Evolutionary conservation across 2,888 invertebrate species (phyloP).

Genomic region (Xestia sexstrigata): DNA sequence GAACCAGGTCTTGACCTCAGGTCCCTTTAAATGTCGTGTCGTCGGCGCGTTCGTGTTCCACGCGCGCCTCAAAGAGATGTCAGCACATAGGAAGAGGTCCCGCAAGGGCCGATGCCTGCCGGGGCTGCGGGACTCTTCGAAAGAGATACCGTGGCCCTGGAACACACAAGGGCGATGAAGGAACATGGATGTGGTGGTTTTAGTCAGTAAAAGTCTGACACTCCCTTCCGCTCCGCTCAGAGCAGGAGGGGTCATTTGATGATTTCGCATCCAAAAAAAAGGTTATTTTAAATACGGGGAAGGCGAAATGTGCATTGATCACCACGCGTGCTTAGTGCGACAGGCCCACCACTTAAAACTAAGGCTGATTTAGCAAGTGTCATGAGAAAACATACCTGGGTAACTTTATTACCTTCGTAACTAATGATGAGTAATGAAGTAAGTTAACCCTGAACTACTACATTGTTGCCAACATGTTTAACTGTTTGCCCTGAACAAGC

Average conservation of each 20-base stretch:
- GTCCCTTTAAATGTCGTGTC: background rate
- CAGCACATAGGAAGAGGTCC: too few species aligned
- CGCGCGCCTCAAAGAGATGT: too few species aligned
- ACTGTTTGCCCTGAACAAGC: slow-evolving; percentile 42
- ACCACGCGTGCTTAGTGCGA: background rate
- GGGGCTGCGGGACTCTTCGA: too few species aligned
- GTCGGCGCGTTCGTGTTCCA: too few species aligned
- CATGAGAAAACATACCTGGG: background rate
- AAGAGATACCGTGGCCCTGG: too few species aligned
- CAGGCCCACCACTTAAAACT: background rate
- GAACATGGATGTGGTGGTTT: too few species aligned
- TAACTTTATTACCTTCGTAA: slow-evolving; percentile 21
- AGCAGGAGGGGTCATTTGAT: too few species aligned
- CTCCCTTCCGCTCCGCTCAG: too few species aligned
- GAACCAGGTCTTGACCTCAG: background rate
- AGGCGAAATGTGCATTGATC: background rate
- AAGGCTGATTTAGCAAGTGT: slow-evolving; percentile 1
- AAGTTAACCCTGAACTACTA: slow-evolving; percentile 39
- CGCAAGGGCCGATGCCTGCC: too few species aligned
- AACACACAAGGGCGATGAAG: too few species aligned
- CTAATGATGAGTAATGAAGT: slow-evolving; percentile 16
- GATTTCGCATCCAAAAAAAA: too few species aligned
- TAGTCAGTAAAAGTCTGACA: too few species aligned
- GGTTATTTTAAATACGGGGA: background rate
- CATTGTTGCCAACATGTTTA: slow-evolving; percentile 19